Base-by-base conservation (phyloP, 2,888 invertebrate genomes). In the Drosophila birchii region DNA sequence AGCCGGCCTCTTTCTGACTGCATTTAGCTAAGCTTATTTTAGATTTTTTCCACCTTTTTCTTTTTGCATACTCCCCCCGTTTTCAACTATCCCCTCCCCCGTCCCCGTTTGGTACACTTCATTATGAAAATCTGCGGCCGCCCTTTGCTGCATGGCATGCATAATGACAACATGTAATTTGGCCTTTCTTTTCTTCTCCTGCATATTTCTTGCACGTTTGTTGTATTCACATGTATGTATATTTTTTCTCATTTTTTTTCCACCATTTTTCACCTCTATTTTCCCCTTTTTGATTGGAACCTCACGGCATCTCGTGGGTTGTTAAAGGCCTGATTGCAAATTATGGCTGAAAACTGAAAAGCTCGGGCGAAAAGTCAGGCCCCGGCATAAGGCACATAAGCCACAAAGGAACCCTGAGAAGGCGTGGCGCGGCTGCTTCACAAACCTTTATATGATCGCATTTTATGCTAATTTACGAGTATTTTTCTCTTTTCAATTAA, bases 151-250 rank as follows among this genome's bases (percentile, higher is more conserved):
- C 58, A 59, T 39, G 44, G 57, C 57, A 73, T 72, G 80, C 82
- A 81, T 85, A 85, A 83, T 83, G 83, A 81, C 81, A 82, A 79
- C 81, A 68, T 83, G 73, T 81, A 86, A 86, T 84, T 84, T 86
- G 75, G 86, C 84, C 83, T 83, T 83, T 83, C 86, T 83, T 83
- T 83, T 72, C 69, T 68, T 60, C 57, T 44, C 62, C 74, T 63
- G 63, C 36, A 71, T 38, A 61, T 61, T 70, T 71, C 60, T 44
- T 26, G 53, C 68, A 57, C 57, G 63, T 63, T 54, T 66, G 53
- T 39, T 51, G 66, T 18, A 54, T 36, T 56, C 56, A 36, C 47
- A 41, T 54, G 20, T 4, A 26, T 26, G 0, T 26, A 4, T 26
- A 4, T 26, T 23, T 29, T n/a, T 45, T n/a, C 11, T 3, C 36